phyloP scores from a whole-genome alignment of 2,797 vertebrate species.

The Clarias laeviceps region DNA sequence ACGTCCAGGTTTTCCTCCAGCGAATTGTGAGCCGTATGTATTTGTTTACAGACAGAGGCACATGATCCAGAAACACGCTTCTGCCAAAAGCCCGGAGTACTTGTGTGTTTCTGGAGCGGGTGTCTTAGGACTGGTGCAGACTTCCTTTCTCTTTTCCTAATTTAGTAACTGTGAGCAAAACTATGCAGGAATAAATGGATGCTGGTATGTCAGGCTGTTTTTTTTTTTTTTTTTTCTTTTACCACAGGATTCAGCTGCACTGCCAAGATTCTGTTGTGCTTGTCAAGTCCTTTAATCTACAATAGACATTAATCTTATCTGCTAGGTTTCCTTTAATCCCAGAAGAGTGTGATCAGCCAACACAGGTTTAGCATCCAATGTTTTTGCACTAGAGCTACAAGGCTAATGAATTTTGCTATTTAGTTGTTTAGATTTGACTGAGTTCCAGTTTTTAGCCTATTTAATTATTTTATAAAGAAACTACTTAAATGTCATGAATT shows the following conservation, averaged over 20 bases:
- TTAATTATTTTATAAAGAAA: not conserved
- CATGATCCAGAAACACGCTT: not conserved
- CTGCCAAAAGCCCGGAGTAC: not conserved
- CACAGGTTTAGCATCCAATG: not conserved
- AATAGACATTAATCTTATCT: not conserved
- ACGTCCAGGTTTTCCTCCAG: not conserved
- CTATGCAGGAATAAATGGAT: slow-evolving; percentile 65
- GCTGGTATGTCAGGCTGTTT: slow-evolving; percentile 67
- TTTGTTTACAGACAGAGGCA: not conserved
- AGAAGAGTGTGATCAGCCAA: not conserved
- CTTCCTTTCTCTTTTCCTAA: slow-evolving; percentile 67
- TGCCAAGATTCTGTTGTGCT: not conserved
- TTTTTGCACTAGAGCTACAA: not conserved
- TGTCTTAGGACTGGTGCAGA: not conserved
- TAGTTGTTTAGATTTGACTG: not conserved
- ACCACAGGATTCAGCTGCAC: too few relatives aligned
- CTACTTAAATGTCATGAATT: not conserved
- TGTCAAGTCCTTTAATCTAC: not conserved
- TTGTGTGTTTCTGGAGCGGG: not conserved
- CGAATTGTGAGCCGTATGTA: not conserved
- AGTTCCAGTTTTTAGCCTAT: not conserved
- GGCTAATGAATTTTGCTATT: not conserved
- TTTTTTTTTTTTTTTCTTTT: not conserved
- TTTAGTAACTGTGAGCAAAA: slow-evolving; percentile 77
- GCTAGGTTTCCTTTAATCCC: not conserved